Evolutionary conservation across 2,888 invertebrate species (phyloP).

Genomic region (Hemicrepidius hirtus): DNA sequence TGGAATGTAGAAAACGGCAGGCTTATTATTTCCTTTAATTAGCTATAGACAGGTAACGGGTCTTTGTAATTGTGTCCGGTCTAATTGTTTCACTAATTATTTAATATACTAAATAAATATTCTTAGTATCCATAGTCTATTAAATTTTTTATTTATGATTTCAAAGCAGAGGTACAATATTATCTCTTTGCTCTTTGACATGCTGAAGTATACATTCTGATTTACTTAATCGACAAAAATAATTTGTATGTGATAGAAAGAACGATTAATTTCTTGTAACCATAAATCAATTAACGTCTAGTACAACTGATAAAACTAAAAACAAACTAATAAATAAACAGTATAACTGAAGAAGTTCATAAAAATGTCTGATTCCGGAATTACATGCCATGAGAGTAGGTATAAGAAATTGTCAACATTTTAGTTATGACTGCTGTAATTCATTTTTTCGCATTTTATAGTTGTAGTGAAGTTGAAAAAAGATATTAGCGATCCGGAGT

Average conservation of each 20-base stretch:
- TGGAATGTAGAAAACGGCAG: conserved; percentile 43
- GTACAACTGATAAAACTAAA: conserved; percentile 37
- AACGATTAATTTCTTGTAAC: conserved; percentile 27
- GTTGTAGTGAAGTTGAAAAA: no score
- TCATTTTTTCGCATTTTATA: background rate
- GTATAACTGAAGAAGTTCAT: conserved; percentile 27
- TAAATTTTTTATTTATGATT: no score
- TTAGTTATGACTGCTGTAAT: background rate
- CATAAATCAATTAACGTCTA: conserved; percentile 29
- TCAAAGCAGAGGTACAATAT: no score
- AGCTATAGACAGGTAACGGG: conserved; percentile 43
- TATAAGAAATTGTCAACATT: background rate
- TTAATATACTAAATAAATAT: conserved; percentile 27
- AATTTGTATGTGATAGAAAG: conserved; percentile 5
- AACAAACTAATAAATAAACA: conserved; percentile 29
- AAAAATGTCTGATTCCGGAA: conserved; percentile 18
- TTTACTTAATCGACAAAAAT: no score
- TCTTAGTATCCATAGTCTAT: background rate
- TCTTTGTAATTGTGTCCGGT: conserved; percentile 28
- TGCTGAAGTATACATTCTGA: no score
- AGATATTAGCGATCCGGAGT: no score
- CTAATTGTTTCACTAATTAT: conserved; percentile 41
- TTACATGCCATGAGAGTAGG: conserved; percentile 10
- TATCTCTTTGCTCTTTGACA: no score
- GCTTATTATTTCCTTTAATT: conserved; percentile 49